These are phyloP conservation scores for Archips crataeganus DNA, from an alignment of 2,888 invertebrate species.

Conservation along the genomic window DNA sequence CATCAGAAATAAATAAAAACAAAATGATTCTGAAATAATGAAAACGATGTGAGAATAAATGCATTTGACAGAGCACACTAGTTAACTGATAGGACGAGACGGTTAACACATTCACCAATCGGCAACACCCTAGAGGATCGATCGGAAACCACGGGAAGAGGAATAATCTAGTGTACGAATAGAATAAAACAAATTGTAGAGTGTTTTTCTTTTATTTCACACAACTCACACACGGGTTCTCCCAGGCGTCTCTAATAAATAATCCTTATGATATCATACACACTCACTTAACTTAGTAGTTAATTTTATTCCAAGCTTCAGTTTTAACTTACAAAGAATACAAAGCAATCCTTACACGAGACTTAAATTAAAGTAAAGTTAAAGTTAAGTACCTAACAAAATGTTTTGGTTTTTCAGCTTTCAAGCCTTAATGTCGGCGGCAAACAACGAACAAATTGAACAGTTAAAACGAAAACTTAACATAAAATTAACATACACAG, in stretches of 20 bases:
- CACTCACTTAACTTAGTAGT: constrained; percentile 78
- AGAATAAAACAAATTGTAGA: constrained; percentile 51
- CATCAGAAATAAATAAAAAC: too few species aligned
- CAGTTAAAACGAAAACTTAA: constrained; percentile 84
- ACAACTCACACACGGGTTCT: constrained; percentile 65
- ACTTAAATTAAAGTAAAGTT: constrained; percentile 49
- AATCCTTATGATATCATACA: constrained; percentile 47
- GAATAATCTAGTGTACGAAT: constrained; percentile 18
- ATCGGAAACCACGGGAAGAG: constrained; percentile 2
- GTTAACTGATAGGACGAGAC: not conserved
- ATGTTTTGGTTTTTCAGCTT: constrained; percentile 48
- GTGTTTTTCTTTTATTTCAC: constrained; percentile 69
- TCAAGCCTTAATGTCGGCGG: constrained; percentile 79
- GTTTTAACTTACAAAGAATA: constrained; percentile 79
- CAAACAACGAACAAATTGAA: constrained; percentile 68
- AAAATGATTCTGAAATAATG: not conserved
- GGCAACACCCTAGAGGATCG: constrained; percentile 1
- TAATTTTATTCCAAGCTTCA: constrained; percentile 85
- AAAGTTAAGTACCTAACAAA: constrained; percentile 36
- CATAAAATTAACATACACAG: constrained; percentile 86
- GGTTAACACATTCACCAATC: not conserved
- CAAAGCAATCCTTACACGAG: constrained; percentile 46
- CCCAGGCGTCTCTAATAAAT: constrained; percentile 73
- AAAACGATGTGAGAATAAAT: not conserved
- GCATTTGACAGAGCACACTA: not conserved